phyloP scores from a whole-genome alignment of 2,888 invertebrate genomes.

The Drosophila koepferae region DNA sequence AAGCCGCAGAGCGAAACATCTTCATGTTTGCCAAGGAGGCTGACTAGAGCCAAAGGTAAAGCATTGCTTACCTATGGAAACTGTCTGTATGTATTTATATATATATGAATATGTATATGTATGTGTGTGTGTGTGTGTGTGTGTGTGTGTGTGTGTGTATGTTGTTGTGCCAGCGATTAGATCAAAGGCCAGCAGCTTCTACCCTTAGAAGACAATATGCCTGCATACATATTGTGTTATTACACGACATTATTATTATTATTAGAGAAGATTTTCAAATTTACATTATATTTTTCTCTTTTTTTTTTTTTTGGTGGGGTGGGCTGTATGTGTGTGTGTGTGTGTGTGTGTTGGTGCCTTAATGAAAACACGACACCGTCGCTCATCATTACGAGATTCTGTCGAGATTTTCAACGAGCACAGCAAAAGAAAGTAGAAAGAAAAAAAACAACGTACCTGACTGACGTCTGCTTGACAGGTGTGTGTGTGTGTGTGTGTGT shows the following conservation, averaged over 20 bases:
- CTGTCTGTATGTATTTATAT: background rate
- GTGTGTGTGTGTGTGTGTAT: conserved; percentile 2
- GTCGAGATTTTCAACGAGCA: conserved; percentile 31
- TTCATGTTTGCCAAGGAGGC: conserved; percentile 2
- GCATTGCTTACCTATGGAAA: conserved; percentile 11
- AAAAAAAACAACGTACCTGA: conserved; percentile 2
- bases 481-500: conserved; percentile 21
- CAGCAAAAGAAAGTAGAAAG: background rate
- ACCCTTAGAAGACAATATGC: conserved; percentile 49
- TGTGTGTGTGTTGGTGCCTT: conserved; percentile 44
- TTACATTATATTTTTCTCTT: conserved; percentile 57
- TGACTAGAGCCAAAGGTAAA: background rate
- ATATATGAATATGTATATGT: background rate
- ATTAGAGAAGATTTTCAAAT: conserved; percentile 76
- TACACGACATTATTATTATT: conserved; percentile 74
- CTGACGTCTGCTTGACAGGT: conserved; percentile 46
- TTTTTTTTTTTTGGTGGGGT: conserved; percentile 16
- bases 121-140: background rate
- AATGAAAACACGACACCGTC: conserved; percentile 79
- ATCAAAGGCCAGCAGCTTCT: conserved; percentile 62
- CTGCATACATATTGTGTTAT: conserved; percentile 66
- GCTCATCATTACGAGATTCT: conserved; percentile 69
- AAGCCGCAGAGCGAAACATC: conserved; percentile 67
- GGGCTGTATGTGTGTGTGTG: background rate
- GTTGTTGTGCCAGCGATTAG: conserved; percentile 59